Base-by-base conservation (phyloP, 2,888 invertebrate genomes). In the Epistrophe grossulariae region DNA sequence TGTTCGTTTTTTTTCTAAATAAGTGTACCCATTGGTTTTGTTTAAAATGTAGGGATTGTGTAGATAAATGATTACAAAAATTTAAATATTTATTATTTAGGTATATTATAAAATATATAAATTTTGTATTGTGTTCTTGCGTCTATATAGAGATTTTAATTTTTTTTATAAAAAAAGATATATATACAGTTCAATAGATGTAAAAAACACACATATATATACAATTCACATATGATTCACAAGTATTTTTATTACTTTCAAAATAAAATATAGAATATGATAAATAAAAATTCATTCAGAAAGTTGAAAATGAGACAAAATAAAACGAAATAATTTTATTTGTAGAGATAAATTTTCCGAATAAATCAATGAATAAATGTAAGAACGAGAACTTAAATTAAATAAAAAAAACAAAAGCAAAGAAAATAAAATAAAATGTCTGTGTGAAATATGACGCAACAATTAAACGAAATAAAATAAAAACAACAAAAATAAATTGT, bases 181-280 rank as follows among this genome's bases (percentile, higher is more conserved):
- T 72, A 78, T 79, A 60, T 64, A 84, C 52, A 78, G 55, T 78
- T 81, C 35, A 73, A 70, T 74, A 78, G 62, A 81, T 81, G 50
- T 81, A 81, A 81, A n/a, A 81, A 59, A 38, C 70, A 52, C 66
- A 59, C 43, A 78, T 55, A 79, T 55, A 76, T 52, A 71, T 38
- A 70, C 55, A 79, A 35, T 35, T 8, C 74, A 82, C 78, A 81
- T 70, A 82, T 85, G 78, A 82, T 82, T 82, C 74, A 82, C 82
- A 79, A 64, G 82, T 85, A 85, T 82, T 85, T 85, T 85, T 85
- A 85, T 82, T 85, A 82, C 85, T 81, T 85, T 85, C 71, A 78
- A 85, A 77, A 70, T 70, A 85, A n/a, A 74, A 84, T 76, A 84
- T 62, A 71, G 68, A 74, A 66, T 40, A 55, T 31, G 45, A 70